Percentiles rank a stretch among this genome's conserved stretches.
Conservation (phyloP, 1,140 invertebrate genomes). For the Drosophila kohkoa region DNA sequence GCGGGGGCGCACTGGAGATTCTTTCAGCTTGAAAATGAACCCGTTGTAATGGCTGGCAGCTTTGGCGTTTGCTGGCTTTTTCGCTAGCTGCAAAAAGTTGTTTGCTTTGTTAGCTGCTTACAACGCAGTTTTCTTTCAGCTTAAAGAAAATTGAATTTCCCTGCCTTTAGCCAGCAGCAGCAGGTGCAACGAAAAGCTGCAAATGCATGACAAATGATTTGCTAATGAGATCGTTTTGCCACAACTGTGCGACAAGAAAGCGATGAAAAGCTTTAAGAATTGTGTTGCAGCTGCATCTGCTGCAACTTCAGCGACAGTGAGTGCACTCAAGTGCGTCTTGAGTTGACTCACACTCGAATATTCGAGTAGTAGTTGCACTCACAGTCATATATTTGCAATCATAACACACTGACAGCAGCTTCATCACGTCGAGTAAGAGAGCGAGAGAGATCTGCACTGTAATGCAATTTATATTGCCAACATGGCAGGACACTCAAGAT, state of each 20-base stretch:
- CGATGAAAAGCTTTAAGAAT: not conserved
- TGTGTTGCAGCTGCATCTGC: constrained; percentile 14
- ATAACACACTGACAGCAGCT: constrained; percentile 56
- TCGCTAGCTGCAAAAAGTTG: constrained; percentile 28
- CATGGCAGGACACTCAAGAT: constrained; percentile 47
- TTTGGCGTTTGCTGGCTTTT: constrained; percentile 19
- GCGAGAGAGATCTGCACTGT: constrained; percentile 28
- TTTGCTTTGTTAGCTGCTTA: constrained; percentile 51
- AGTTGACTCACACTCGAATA: not conserved
- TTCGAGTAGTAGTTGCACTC: constrained; percentile 10
- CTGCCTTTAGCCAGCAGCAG: constrained; percentile 5
- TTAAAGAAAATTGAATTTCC: constrained; percentile 41
- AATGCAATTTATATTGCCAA: constrained; percentile 60
- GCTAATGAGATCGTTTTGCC: constrained; percentile 64
- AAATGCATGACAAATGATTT: constrained; percentile 60
- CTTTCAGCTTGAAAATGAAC: constrained; percentile 40
- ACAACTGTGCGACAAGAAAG: constrained; percentile 4
- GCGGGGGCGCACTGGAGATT: not conserved
- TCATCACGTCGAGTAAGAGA: constrained; percentile 17
- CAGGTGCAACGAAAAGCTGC: constrained; percentile 18
- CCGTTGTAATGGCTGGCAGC: constrained; percentile 33
- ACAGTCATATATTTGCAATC: constrained; percentile 68
- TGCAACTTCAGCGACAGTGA: not conserved
- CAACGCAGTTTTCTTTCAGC: constrained; percentile 39
- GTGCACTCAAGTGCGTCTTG: not conserved